A percentile compares a stretch with the other conserved stretches of the same genome.
These are phyloP conservation scores for Sinocyclocheilus anshuiensis DNA, from an alignment of 2,113 vertebrate species.

Conservation along the genomic window DNA sequence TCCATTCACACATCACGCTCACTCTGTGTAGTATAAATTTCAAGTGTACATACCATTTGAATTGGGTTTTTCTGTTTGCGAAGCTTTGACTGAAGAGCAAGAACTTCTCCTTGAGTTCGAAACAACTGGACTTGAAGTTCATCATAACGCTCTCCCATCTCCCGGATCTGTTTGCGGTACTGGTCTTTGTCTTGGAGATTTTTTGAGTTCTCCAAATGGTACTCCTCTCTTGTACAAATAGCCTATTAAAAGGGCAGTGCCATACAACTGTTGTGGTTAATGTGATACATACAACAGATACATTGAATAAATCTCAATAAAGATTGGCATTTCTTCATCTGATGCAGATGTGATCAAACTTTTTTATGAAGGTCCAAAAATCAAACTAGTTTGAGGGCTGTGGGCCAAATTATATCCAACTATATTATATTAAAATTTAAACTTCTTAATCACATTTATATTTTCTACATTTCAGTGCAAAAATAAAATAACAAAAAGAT, in stretches of 20 bases:
- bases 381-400: too few relatives aligned
- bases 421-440: too few relatives aligned
- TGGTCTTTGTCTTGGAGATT: slow-evolving; percentile 84
- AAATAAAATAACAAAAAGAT: too few relatives aligned
- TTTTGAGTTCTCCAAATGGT: slow-evolving; percentile 79
- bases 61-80: slow-evolving; percentile 66
- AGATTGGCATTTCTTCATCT: background rate
- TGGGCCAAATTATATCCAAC: too few relatives aligned
- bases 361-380: background rate
- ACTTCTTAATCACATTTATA: too few relatives aligned
- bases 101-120: slow-evolving; percentile 80
- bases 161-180: slow-evolving; percentile 84
- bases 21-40: background rate
- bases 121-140: slow-evolving; percentile 87
- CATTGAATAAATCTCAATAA: background rate
- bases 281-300: background rate
- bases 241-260: slow-evolving; percentile 71
- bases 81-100: slow-evolving; percentile 78
- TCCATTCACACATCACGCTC: background rate
- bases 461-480: too few relatives aligned
- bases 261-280: background rate
- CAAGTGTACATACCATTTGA: slow-evolving; percentile 62
- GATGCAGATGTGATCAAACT: background rate
- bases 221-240: slow-evolving; percentile 74
- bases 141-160: slow-evolving; percentile 80